Base-by-base conservation (phyloP, 1,140 invertebrate genomes). In the Hyles euphorbiae region DNA sequence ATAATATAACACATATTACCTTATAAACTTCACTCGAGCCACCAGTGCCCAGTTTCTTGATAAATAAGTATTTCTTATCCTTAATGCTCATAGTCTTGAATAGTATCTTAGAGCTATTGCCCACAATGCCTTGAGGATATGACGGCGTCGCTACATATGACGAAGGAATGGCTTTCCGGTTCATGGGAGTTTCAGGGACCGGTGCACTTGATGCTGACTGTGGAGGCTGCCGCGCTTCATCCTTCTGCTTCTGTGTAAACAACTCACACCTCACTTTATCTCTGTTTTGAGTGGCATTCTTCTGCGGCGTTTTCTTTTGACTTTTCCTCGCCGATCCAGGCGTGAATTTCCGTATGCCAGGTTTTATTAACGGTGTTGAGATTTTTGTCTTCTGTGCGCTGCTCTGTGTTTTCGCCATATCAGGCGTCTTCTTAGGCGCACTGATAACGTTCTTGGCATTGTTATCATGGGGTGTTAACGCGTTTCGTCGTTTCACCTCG, bases 21-120 rank as follows among this genome's bases (percentile, higher is more conserved):
- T 90, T 89, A 47, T 85, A 89, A 43, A 90, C 89, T 75, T 89
- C 86, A 81, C 89, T 90, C 40, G 89, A 90, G 4, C 88, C 88
- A 57, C 88, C 89, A 40, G 67, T 75, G 0, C 89, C 89, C 48
- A 89, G 64, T 67, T 87, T 89, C 51, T 84, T 86, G 11, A 90
- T 82, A 53, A 83, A 82, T 70, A 89, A 85, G 60, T 89, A 90
- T 50, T 83, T 87, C 60, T 87, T 90, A 53, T 88, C 86, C 54
- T 89, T 90, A 9, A 90, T 84, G 33, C 65, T 71, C n/a, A 78
- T 81, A 33, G 79, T 86, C 65, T 85, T 88, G 54, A 89, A 89
- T 43, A 81, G 61, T 45, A 83, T 70, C 56, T 84, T 88, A 34
- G 76, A 73, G n/a, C 72, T 77, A 53, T 77, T 75, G 2, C 73